These are phyloP conservation scores for Todiramphus saurophagus DNA, from an alignment of 2,113 vertebrate genomes.

Conservation along the genomic window DNA sequence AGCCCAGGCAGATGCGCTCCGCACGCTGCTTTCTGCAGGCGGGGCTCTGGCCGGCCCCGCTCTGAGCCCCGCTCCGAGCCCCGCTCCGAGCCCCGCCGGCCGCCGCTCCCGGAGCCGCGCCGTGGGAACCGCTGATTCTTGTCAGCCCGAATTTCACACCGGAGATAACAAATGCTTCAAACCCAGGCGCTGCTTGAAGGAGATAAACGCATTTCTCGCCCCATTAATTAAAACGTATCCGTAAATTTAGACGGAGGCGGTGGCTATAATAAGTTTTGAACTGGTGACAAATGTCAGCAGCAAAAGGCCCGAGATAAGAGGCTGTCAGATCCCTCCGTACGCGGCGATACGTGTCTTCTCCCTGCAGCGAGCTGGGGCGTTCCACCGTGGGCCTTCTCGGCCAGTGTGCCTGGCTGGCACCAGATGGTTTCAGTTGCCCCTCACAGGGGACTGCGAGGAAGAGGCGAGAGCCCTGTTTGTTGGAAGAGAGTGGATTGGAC, in stretches of 20 bases:
- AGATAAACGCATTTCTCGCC: constrained; percentile 71
- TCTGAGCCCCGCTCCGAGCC: too few relatives aligned
- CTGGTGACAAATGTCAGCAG: neutral
- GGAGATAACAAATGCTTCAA: constrained; percentile 79
- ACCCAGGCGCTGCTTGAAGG: constrained; percentile 74
- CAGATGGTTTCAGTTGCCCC: neutral
- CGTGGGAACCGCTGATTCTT: constrained; percentile 78
- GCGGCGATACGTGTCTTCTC: neutral
- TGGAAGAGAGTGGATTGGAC: neutral
- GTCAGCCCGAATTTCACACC: constrained; percentile 85
- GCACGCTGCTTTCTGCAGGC: constrained; percentile 73
- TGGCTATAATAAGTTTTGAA: constrained; percentile 30
- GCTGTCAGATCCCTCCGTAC: neutral
- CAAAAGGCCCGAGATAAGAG: constrained; percentile 30
- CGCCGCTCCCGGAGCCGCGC: constrained; percentile 29
- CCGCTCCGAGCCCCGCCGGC: neutral
- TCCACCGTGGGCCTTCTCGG: rapidly evolving
- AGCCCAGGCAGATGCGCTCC: constrained; percentile 74
- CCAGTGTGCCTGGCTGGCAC: neutral
- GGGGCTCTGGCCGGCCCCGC: constrained; percentile 52
- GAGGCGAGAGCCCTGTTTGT: rapidly evolving
- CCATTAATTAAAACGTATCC: constrained; percentile 67
- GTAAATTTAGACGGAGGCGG: constrained; percentile 58
- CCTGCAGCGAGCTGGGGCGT: neutral
- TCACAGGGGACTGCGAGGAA: neutral